Conservation (phyloP, 2,797 vertebrate species). For the Enteromius trimaculatus region DNA sequence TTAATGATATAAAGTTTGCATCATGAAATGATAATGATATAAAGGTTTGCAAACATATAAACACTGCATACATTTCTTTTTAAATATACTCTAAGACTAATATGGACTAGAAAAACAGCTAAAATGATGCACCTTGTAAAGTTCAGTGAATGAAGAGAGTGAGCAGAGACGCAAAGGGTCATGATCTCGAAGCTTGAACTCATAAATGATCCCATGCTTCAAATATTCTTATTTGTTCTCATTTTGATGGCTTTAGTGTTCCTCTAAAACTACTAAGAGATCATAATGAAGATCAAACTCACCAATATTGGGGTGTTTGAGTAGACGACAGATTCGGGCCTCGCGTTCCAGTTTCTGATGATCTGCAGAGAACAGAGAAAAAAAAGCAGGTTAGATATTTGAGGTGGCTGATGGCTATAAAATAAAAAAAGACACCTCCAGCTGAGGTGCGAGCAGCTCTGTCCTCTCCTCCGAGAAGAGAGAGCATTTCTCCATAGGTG, state of each 20-base stretch:
- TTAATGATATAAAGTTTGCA: neutral
- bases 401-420: conserved; percentile 27
- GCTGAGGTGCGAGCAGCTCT: neutral
- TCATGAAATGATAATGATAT: neutral
- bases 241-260: neutral
- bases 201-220: neutral
- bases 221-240: neutral
- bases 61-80: conserved; percentile 18
- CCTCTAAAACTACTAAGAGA: too few species aligned
- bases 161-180: neutral
- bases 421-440: neutral
- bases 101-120: neutral
- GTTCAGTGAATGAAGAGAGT: neutral
- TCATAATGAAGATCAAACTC: conserved; percentile 27
- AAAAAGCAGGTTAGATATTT: conserved; percentile 24
- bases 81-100: neutral
- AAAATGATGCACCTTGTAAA: neutral
- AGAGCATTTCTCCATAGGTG: neutral
- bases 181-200: neutral
- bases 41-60: neutral
- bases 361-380: conserved; percentile 45
- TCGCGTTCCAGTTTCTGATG: conserved; percentile 63
- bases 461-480: neutral
- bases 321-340: conserved; percentile 64
- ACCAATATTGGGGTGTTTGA: conserved; percentile 66